These are phyloP conservation scores for Eptatretus burgeri DNA, from an alignment of 2,113 vertebrate genomes.

Conservation along the genomic window DNA sequence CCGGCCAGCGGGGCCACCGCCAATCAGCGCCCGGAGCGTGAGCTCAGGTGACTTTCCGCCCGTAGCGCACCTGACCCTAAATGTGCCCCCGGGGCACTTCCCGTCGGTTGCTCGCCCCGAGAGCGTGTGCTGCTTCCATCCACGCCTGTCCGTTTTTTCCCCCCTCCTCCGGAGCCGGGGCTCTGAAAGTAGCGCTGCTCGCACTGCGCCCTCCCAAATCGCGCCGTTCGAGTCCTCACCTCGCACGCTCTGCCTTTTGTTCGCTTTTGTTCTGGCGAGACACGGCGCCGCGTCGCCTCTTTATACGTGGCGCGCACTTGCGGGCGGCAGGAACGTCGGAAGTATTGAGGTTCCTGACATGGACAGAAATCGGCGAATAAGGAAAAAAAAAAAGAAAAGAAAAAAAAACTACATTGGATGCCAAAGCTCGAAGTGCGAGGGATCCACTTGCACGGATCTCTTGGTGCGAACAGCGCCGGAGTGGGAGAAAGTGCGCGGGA, in stretches of 20 bases:
- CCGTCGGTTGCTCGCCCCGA: background rate
- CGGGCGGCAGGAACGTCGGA: background rate
- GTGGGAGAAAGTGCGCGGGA: no score
- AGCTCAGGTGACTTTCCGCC: background rate
- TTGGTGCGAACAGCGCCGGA: no score
- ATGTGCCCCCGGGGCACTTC: background rate
- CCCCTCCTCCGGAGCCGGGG: background rate
- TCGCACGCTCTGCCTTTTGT: no score
- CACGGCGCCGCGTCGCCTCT: no score
- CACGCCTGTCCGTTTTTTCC: background rate
- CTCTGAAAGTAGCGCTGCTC: background rate
- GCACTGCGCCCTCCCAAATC: no score
- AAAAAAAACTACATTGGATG: no score
- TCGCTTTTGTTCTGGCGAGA: no score
- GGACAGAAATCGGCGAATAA: background rate
- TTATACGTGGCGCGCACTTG: background rate
- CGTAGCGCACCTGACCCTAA: background rate
- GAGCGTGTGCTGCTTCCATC: background rate
- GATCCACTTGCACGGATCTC: no score
- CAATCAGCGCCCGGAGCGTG: constrained; percentile 1
- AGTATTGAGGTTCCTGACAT: background rate
- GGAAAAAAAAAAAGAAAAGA: no score
- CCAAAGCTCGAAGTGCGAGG: no score
- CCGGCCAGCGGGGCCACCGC: background rate
- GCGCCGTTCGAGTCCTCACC: no score